Percentiles rank a stretch among this genome's conserved stretches.
Conservation (phyloP, 2,888 invertebrate species). For the Cantharis nigra region DNA sequence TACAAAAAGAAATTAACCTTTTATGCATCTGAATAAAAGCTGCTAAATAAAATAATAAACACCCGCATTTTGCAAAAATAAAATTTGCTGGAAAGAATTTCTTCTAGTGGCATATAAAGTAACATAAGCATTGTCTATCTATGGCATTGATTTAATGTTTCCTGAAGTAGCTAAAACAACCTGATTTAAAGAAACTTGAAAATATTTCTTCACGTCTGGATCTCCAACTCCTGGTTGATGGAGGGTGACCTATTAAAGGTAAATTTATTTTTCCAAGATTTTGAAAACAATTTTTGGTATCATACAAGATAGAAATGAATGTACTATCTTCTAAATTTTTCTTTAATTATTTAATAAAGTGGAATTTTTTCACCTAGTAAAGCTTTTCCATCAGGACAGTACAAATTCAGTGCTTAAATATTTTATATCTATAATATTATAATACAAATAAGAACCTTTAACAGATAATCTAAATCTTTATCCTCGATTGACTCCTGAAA, state of each 20-base stretch:
- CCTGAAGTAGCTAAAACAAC: conserved; percentile 68
- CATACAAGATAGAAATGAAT: no score
- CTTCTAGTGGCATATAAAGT: conserved; percentile 66
- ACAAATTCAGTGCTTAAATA: no score
- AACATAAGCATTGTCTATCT: conserved; percentile 66
- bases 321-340: no score
- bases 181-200: conserved; percentile 66
- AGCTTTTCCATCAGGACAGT: no score
- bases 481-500: conserved; percentile 69
- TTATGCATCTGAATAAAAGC: no score
- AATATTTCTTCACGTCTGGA: conserved; percentile 38
- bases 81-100: conserved; percentile 66
- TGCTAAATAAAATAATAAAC: conserved; percentile 62
- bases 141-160: conserved; percentile 62
- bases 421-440: no score
- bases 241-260: not conserved
- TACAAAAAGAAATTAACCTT: no score
- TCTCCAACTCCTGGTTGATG: conserved; percentile 12
- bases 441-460: no score
- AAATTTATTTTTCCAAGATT: no score
- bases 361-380: no score
- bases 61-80: conserved; percentile 62
- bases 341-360: no score
- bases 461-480: conserved; percentile 65
- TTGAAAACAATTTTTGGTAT: no score